phyloP scores from a whole-genome alignment of 2,888 invertebrate genomes.

The Dynastes grantii region DNA sequence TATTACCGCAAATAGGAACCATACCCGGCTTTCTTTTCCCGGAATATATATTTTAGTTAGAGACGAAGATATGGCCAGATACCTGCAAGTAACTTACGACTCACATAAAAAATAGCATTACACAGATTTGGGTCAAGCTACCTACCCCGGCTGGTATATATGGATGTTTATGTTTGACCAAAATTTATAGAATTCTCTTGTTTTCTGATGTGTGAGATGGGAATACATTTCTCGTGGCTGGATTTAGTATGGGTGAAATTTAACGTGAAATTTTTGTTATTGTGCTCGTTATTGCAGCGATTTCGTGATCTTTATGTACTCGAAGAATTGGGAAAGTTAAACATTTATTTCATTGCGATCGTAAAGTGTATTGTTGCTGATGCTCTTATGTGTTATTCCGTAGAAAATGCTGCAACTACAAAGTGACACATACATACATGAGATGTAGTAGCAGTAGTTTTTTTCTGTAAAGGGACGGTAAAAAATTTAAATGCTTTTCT shows the following conservation, averaged over 20 bases:
- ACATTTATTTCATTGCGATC: too few species aligned
- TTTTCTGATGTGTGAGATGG: constrained; percentile 25
- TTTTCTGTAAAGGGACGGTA: too few species aligned
- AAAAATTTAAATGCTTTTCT: too few species aligned
- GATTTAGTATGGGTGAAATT: constrained; percentile 5
- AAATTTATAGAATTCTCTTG: constrained; percentile 25
- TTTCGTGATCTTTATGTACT: too few species aligned
- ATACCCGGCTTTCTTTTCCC: background rate
- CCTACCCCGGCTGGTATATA: constrained; percentile 9
- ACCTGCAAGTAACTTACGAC: constrained; percentile 38
- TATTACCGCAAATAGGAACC: constrained; percentile 25
- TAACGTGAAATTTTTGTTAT: constrained; percentile 23
- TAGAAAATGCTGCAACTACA: too few species aligned
- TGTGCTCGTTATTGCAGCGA: background rate
- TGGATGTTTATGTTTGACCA: constrained; percentile 38
- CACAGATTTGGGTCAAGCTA: constrained; percentile 40
- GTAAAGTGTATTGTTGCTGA: too few species aligned
- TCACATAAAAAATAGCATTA: constrained; percentile 42
- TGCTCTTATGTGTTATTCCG: too few species aligned
- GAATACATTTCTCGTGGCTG: background rate
- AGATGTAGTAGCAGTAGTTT: too few species aligned
- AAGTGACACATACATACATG: too few species aligned
- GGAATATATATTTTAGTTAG: constrained; percentile 40
- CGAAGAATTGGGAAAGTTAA: too few species aligned
- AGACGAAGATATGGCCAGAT: constrained; percentile 34